Percentiles rank a stretch among this genome's conserved stretches.
phyloP scores from a whole-genome alignment of 2,888 invertebrate genomes.

The Dicyrtoma fusca region DNA sequence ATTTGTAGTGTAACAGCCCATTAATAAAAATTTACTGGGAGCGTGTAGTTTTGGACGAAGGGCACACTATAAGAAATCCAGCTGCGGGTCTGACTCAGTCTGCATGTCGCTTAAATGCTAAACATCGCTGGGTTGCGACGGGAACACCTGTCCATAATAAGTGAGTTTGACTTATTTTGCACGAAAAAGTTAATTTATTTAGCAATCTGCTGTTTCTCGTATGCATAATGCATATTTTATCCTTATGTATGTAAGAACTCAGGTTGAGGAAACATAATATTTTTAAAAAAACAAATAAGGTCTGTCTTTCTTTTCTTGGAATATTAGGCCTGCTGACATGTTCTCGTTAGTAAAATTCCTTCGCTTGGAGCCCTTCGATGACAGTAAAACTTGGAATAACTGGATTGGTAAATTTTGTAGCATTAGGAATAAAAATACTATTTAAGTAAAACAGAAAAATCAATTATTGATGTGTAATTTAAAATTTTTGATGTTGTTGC shows the following conservation, averaged over 20 bases:
- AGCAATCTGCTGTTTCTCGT: no score
- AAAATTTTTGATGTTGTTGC: no score
- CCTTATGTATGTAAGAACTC: no score
- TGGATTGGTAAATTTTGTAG: conserved; percentile 87
- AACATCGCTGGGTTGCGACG: conserved; percentile 80
- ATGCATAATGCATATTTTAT: not conserved
- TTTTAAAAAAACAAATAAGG: no score
- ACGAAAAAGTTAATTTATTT: no score
- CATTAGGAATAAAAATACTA: no score
- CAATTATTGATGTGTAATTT: no score
- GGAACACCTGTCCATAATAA: conserved; percentile 97
- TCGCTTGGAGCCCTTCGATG: conserved; percentile 84
- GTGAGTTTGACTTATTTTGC: conserved; percentile 65
- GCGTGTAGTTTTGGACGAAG: conserved; percentile 89
- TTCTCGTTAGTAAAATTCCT: conserved; percentile 82
- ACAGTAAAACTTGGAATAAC: conserved; percentile 84
- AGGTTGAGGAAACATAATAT: no score
- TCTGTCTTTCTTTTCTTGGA: no score
- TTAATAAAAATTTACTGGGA: conserved; percentile 77
- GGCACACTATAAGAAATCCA: conserved; percentile 86
- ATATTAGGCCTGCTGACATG: conserved; percentile 61
- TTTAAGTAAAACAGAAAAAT: no score
- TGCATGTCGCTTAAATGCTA: conserved; percentile 68
- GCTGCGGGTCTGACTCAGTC: conserved; percentile 75
- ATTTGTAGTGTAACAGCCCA: conserved; percentile 60